Percentiles rank a stretch among this genome's conserved stretches.
phyloP scores from a whole-genome alignment of 2,888 invertebrate species.

The Protonemura montana region DNA sequence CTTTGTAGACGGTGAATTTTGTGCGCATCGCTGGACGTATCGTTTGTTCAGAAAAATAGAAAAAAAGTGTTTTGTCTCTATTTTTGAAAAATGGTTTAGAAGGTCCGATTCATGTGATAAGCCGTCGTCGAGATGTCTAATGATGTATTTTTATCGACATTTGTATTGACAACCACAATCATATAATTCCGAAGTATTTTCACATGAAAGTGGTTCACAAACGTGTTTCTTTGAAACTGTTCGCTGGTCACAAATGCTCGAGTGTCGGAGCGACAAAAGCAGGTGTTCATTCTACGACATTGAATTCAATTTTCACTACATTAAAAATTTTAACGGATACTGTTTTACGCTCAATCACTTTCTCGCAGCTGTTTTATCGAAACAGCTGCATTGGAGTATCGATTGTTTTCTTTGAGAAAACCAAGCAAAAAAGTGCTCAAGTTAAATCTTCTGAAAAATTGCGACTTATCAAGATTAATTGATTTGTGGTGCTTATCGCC shows the following conservation, averaged over 20 bases:
- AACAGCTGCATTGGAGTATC: neutral
- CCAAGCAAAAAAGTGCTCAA: neutral
- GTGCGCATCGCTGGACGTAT: neutral
- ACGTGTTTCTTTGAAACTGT: no score
- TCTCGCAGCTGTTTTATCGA: neutral
- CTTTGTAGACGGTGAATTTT: neutral
- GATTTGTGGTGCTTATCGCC: no score
- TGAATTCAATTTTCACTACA: neutral
- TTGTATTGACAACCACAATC: no score
- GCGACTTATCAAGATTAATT: neutral
- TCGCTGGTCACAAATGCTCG: no score
- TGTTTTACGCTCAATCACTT: neutral
- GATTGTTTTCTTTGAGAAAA: neutral
- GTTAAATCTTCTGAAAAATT: neutral
- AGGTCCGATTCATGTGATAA: neutral
- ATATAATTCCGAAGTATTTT: no score
- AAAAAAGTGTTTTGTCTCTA: neutral
- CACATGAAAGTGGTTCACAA: no score
- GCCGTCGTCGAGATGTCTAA: neutral
- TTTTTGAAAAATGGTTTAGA: neutral
- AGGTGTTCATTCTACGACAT: no score
- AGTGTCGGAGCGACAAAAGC: no score
- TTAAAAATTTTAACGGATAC: neutral
- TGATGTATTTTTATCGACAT: no score
- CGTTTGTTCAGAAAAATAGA: slow-evolving; percentile 2